These are phyloP conservation scores for Ovis canadensis DNA, from an alignment of 2,113 vertebrate genomes.

Conservation along the genomic window DNA sequence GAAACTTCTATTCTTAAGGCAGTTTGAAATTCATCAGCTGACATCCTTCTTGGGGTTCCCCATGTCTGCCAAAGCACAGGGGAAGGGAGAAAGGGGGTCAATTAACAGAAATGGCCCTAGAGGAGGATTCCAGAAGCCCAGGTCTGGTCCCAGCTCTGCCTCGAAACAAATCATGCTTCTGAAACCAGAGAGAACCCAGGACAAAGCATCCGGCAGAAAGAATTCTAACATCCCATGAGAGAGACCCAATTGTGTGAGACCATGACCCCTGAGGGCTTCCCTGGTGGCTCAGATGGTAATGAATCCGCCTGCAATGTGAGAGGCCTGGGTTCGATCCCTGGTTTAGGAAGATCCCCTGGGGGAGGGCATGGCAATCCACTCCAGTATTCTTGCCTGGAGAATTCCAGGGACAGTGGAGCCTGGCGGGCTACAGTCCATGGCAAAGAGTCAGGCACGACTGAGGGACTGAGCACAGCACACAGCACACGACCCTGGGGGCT, in stretches of 20 bases:
- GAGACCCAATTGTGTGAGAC: background rate
- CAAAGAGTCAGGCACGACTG: background rate
- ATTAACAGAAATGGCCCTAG: background rate
- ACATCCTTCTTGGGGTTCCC: background rate
- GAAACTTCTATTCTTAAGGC: background rate
- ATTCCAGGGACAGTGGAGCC: background rate
- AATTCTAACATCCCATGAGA: background rate
- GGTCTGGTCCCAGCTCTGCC: background rate
- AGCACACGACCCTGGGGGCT: rapidly evolving
- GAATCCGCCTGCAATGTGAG: background rate
- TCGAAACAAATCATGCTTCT: background rate
- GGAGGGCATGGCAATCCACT: background rate
- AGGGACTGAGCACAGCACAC: background rate
- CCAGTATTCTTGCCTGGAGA: background rate
- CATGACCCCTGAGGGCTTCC: background rate
- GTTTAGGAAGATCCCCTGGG: background rate
- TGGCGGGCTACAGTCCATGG: background rate
- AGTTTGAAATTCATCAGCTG: background rate
- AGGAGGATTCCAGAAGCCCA: background rate
- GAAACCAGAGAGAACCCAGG: background rate
- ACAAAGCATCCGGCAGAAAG: background rate
- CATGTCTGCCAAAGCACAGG: background rate
- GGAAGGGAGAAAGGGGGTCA: background rate
- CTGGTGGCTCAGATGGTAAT: background rate
- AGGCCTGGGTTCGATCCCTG: background rate